Evolutionary conservation across 2,113 vertebrate genomes (phyloP).

Genomic region (Triplophysa tibetana): DNA sequence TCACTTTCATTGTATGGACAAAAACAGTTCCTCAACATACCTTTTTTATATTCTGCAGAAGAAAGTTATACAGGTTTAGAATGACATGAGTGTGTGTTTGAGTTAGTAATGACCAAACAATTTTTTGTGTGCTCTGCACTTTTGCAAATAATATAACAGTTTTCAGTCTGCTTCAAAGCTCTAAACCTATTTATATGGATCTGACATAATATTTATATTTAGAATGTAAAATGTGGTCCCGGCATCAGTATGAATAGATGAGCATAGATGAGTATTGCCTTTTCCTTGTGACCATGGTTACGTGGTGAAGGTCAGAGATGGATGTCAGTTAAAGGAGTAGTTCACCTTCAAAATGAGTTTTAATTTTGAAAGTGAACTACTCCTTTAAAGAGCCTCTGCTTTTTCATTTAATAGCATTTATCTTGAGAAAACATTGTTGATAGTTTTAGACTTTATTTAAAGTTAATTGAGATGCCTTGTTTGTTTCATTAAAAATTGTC

Average conservation of each 20-base stretch:
- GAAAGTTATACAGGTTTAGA: too few relatives aligned
- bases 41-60: too few relatives aligned
- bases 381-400: neutral
- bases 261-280: neutral
- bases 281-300: slow-evolving; percentile 20
- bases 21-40: too few relatives aligned
- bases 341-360: too few relatives aligned
- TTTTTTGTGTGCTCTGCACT: too few relatives aligned
- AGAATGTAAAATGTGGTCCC: neutral
- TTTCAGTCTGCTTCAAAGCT: neutral
- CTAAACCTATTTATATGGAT: neutral
- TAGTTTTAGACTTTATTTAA: neutral
- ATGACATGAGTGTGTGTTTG: too few relatives aligned
- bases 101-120: too few relatives aligned
- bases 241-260: neutral
- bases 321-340: neutral
- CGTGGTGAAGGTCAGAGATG: slow-evolving; percentile 20
- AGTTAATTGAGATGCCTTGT: neutral
- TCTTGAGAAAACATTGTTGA: neutral
- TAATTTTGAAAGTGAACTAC: too few relatives aligned
- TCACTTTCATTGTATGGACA: too few relatives aligned
- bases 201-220: neutral
- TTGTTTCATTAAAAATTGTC: neutral
- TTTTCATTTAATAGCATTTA: neutral
- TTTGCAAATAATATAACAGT: neutral